Base-by-base conservation (phyloP, 1,140 invertebrate genomes). In the Saccostrea echinata region DNA sequence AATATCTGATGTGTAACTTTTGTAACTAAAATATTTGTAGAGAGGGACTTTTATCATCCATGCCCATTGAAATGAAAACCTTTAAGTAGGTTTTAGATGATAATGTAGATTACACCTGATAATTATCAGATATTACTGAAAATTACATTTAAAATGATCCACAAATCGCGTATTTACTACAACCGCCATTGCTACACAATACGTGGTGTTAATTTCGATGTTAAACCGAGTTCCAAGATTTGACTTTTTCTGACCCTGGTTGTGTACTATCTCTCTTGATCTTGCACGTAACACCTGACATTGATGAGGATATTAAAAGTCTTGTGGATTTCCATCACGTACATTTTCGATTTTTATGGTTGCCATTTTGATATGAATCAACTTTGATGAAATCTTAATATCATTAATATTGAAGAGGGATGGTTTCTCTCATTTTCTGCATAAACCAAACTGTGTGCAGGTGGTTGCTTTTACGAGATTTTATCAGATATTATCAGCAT, bases 301-400 rank as follows among this genome's bases (percentile, higher is more conserved):
- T 13, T 35, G 68, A 76, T 76, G 68, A 76, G 27, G 68, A 76
- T 24, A 76, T 76, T 76, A 76, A 76, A 76, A 76, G 27, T 76
- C 68, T 11, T 76, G 68, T 33, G 68, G 68, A 76, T 76, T 76
- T 33, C 68, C 24, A 76, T 16, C 68, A 33, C 33, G 68, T 76
- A 76, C 68, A 30, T 76, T 76, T 76, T 4, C 33, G 27, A 76
- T 76, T 76, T 76, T 76, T 76, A 76, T 76, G 68, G 68, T 13
- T 76, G 68, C 68, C 68, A 76, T 76, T 71, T 76, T 76, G 68
- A 76, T 76, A 76, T 76, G 68, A 76, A 76, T 76, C 68, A 76
- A 27, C 16, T 30, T 76, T 76, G 68, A 76, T 76, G 68, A 76
- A 76, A 76, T 76, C 68, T 76, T 76, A 76, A 76, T 76, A 76